Conservation (phyloP, 2,113 vertebrate species). For the Stegastes partitus region DNA sequence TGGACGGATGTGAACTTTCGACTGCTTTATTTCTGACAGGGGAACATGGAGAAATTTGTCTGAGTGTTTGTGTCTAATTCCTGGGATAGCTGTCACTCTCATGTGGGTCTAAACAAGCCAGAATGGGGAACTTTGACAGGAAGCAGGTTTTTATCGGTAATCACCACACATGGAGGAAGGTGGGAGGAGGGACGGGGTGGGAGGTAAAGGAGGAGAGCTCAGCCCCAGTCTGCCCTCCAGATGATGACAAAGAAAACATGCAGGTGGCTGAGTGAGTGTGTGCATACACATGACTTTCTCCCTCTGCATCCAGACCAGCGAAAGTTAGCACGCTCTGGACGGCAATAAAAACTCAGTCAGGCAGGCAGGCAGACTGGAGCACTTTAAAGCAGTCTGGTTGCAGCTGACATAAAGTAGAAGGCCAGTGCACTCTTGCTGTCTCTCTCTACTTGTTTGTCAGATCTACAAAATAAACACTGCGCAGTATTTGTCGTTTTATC, state of each 20-base stretch:
- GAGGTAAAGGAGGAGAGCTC: constrained; percentile 32
- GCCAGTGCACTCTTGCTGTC: constrained; percentile 36
- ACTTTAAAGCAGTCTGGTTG: constrained; percentile 58
- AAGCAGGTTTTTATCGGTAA: constrained; percentile 63
- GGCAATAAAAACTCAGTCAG: constrained; percentile 68
- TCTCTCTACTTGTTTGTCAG: constrained; percentile 57
- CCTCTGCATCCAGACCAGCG: constrained; percentile 40
- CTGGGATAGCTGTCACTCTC: constrained; percentile 49
- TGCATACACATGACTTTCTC: constrained; percentile 40
- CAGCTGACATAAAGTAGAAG: constrained; percentile 48
- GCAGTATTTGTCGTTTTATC: constrained; percentile 67
- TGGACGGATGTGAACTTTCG: constrained; percentile 71
- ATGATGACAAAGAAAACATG: constrained; percentile 70
- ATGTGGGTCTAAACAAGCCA: constrained; percentile 19
- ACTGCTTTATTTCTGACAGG: constrained; percentile 53
- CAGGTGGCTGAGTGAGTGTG: constrained; percentile 66
- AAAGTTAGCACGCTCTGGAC: constrained; percentile 63
- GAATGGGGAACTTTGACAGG: constrained; percentile 47
- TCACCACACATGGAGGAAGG: constrained; percentile 17
- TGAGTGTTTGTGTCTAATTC: constrained; percentile 46
- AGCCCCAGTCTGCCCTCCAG: constrained; percentile 64
- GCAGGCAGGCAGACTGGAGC: constrained; percentile 49
- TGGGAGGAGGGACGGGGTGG: background rate
- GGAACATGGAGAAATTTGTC: constrained; percentile 47
- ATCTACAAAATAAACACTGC: constrained; percentile 61